Percentiles rank a stretch among this genome's conserved stretches.
These are phyloP conservation scores for Acanthosepion pharaonis DNA, from an alignment of 2,888 invertebrate species.

Conservation along the genomic window DNA sequence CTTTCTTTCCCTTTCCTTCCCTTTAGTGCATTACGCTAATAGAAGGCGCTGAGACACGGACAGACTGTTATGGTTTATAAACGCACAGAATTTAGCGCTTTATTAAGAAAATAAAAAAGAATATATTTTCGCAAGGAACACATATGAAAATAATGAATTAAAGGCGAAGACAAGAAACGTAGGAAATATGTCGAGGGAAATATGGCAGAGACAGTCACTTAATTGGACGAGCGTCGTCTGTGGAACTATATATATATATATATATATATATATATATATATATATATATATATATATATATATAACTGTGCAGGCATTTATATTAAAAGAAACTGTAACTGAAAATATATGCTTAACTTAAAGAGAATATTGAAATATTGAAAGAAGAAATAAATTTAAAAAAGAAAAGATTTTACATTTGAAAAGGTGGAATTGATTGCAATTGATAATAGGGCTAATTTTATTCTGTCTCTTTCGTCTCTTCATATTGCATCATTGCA, in stretches of 20 bases:
- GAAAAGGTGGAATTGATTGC: background rate
- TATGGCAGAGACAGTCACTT: background rate
- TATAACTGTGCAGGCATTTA: background rate
- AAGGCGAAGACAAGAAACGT: background rate
- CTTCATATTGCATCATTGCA: background rate
- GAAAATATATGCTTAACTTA: background rate
- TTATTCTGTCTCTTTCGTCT: background rate
- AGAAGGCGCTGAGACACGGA: background rate
- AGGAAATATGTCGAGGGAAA: background rate
- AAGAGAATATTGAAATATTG: background rate
- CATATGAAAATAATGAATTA: conserved; percentile 33
- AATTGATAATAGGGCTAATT: background rate
- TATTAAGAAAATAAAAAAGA: background rate
- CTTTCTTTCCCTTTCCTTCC: background rate
- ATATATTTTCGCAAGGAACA: background rate
- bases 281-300: background rate
- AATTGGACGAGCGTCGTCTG: background rate
- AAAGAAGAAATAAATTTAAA: background rate
- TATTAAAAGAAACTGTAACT: background rate
- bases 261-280: background rate
- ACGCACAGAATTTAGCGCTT: background rate
- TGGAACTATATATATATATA: background rate
- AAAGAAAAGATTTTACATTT: background rate
- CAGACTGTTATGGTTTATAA: background rate
- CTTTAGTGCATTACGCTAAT: background rate